phyloP scores from a whole-genome alignment of 2,888 invertebrate genomes.

The Eilema depressum region DNA sequence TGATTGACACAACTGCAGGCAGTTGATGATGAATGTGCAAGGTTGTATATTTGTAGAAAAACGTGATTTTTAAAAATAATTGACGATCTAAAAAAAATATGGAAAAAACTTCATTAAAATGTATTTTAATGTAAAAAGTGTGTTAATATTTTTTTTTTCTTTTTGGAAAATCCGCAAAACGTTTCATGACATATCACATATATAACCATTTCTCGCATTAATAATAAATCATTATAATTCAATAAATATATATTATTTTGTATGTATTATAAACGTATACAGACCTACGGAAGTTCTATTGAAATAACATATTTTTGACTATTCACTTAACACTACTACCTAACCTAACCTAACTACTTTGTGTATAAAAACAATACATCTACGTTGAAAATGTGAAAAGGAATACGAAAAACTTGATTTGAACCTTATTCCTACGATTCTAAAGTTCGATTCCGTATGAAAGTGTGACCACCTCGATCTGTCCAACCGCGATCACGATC shows the following conservation, averaged over 20 bases:
- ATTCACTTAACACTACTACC: background rate
- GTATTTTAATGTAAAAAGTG: too few species aligned
- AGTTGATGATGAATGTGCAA: background rate
- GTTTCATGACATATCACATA: background rate
- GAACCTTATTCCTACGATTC: background rate
- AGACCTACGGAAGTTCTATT: background rate
- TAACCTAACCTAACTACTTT: background rate
- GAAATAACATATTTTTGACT: background rate
- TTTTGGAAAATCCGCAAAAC: background rate
- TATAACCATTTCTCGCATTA: too few species aligned
- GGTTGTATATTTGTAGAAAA: background rate
- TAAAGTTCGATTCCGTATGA: background rate
- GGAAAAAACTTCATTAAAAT: too few species aligned
- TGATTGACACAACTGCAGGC: background rate
- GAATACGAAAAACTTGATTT: background rate
- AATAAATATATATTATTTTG: too few species aligned
- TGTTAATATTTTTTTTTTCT: background rate
- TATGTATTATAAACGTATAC: too few species aligned
- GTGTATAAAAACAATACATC: background rate
- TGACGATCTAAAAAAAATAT: background rate
- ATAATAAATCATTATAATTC: too few species aligned
- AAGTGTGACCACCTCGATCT: conserved; percentile 56
- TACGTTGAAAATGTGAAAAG: background rate
- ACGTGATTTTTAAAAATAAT: background rate
- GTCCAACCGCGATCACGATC: conserved; percentile 52